Percentiles rank a stretch among this genome's conserved stretches.
These are phyloP conservation scores for Cercopithecus mona DNA, from an alignment of 2,113 vertebrate species.

Conservation along the genomic window DNA sequence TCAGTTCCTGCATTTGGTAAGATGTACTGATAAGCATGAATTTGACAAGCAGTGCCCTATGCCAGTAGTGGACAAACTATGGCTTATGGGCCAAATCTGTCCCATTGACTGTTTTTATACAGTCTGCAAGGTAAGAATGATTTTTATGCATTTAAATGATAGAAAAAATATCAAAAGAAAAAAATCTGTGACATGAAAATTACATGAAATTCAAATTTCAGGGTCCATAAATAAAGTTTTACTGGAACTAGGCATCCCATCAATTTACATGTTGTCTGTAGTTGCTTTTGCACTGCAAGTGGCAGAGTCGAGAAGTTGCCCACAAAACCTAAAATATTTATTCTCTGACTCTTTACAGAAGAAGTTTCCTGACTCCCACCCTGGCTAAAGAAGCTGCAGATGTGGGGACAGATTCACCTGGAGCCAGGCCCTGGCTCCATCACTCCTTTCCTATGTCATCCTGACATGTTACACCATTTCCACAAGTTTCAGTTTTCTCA, in stretches of 20 bases:
- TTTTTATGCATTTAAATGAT: not conserved
- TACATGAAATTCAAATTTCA: not conserved
- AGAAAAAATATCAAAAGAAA: not conserved
- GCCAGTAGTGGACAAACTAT: not conserved
- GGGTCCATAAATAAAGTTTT: not conserved
- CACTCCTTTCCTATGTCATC: not conserved
- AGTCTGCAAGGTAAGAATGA: not conserved
- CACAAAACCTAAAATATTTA: not conserved
- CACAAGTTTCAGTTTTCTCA: not conserved
- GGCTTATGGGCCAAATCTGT: not conserved
- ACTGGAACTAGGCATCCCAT: not conserved
- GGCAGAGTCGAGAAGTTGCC: not conserved
- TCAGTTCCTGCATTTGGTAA: not conserved
- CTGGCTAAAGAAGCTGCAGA: not conserved
- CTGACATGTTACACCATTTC: not conserved
- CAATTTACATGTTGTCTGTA: not conserved
- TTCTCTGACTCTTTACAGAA: not conserved
- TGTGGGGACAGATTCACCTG: not conserved
- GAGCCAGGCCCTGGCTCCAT: not conserved
- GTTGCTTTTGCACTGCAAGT: not conserved
- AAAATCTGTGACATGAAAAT: not conserved
- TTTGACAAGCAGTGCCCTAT: not conserved
- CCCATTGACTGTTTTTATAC: not conserved
- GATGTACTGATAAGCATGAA: not conserved
- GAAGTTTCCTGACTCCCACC: not conserved